These are phyloP conservation scores for Arothron firmamentum DNA, from an alignment of 2,113 vertebrate species.

Conservation along the genomic window DNA sequence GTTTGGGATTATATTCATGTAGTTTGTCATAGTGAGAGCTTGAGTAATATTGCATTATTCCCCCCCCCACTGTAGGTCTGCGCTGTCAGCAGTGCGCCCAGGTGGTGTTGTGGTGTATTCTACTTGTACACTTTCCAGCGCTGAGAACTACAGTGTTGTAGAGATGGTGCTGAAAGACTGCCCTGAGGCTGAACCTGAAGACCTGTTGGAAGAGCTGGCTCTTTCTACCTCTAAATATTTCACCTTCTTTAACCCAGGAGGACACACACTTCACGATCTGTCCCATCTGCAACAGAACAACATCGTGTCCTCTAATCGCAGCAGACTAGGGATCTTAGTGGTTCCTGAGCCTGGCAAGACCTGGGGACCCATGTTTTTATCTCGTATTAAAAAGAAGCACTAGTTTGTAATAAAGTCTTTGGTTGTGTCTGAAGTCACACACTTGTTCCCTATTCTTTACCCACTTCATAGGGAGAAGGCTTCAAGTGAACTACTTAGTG, in stretches of 20 bases:
- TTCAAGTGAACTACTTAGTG: no score
- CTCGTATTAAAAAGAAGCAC: constrained; percentile 79
- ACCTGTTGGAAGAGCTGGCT: constrained; percentile 76
- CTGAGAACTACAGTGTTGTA: constrained; percentile 87
- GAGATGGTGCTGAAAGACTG: constrained; percentile 73
- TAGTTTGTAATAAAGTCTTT: constrained; percentile 10
- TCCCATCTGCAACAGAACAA: constrained; percentile 7
- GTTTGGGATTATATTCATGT: no score
- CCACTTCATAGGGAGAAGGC: no score
- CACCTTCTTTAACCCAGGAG: constrained; percentile 63
- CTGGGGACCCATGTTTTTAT: constrained; percentile 94
- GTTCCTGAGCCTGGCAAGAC: constrained; percentile 81
- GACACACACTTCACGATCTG: constrained; percentile 9
- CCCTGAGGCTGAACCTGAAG: constrained; percentile 73
- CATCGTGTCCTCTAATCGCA: constrained; percentile 16
- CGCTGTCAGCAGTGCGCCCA: constrained; percentile 82
- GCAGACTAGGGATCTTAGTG: constrained; percentile 80
- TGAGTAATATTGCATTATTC: background rate
- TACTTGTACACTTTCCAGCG: constrained; percentile 88
- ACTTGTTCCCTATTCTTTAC: no score
- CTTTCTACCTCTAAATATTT: constrained; percentile 78
- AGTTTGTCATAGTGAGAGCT: no score
- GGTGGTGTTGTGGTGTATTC: constrained; percentile 90
- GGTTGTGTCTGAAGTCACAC: no score
- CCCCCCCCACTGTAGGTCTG: constrained; percentile 78